Evolutionary conservation across 1,140 invertebrate species (phyloP).

Genomic region (Orius insidiosus): DNA sequence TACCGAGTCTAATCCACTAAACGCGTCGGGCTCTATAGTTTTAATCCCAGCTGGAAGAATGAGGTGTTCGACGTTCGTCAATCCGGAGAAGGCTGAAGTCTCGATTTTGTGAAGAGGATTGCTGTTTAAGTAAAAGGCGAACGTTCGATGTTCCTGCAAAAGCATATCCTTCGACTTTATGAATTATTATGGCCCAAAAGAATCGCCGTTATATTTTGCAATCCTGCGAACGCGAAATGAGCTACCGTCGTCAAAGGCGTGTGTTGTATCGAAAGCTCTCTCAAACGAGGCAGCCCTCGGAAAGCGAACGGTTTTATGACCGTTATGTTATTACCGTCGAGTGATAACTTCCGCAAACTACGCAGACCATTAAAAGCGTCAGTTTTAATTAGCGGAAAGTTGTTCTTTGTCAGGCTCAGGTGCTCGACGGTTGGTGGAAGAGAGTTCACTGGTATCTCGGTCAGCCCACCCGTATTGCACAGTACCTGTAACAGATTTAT

Average conservation of each 20-base stretch:
- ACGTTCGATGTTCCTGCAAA: constrained; percentile 70
- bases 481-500: constrained; percentile 42
- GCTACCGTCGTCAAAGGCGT: constrained; percentile 56
- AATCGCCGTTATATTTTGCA: constrained; percentile 60
- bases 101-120: constrained; percentile 58
- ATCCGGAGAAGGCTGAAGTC: constrained; percentile 56
- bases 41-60: constrained; percentile 59
- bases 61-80: constrained; percentile 56
- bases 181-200: constrained; percentile 60
- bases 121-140: constrained; percentile 49
- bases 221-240: constrained; percentile 59
- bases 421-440: constrained; percentile 58
- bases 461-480: constrained; percentile 64
- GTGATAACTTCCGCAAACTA: constrained; percentile 47
- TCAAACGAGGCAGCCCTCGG: constrained; percentile 50
- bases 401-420: constrained; percentile 60
- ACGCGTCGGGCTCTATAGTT: constrained; percentile 54
- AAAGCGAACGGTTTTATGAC: constrained; percentile 66
- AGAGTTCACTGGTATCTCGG: constrained; percentile 51
- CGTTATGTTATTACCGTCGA: constrained; percentile 66
- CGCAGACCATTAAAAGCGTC: constrained; percentile 59
- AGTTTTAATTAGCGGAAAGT: constrained; percentile 53
- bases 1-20: constrained; percentile 59
- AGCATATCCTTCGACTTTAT: constrained; percentile 55
- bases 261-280: constrained; percentile 62